Evolutionary conservation across 2,888 invertebrate genomes (phyloP).

Genomic region (Ypsolopha sequella): DNA sequence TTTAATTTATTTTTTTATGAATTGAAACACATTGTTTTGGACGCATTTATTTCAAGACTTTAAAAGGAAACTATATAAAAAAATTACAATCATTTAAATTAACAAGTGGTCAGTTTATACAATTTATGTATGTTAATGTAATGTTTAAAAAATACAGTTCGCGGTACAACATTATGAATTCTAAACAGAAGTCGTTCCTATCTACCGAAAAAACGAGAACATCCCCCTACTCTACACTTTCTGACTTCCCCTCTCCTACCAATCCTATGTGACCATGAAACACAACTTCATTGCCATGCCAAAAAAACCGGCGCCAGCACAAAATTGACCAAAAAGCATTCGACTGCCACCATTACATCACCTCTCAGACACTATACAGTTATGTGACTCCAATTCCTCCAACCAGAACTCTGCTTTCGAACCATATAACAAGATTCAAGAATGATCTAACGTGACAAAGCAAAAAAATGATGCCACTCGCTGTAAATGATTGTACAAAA

Average conservation of each 20-base stretch:
- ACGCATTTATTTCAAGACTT: too few relatives aligned
- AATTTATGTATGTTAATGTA: too few relatives aligned
- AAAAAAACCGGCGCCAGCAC: slow-evolving; percentile 12
- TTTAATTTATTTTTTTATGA: too few relatives aligned
- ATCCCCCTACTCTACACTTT: too few relatives aligned
- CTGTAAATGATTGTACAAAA: slow-evolving; percentile 65
- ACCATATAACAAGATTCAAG: slow-evolving; percentile 47
- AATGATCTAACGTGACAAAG: slow-evolving; percentile 69
- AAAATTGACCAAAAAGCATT: slow-evolving; percentile 10
- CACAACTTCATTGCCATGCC: slow-evolving; percentile 9
- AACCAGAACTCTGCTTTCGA: slow-evolving; percentile 59
- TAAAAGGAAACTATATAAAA: too few relatives aligned
- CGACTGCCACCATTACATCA: slow-evolving; percentile 51
- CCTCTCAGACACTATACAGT: slow-evolving; percentile 47
- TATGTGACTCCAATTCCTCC: slow-evolving; percentile 51
- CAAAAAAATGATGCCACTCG: slow-evolving; percentile 66
- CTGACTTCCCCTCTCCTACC: neutral
- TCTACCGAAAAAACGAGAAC: too few relatives aligned
- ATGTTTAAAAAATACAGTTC: too few relatives aligned
- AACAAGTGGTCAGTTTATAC: too few relatives aligned
- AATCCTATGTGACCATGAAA: slow-evolving; percentile 4
- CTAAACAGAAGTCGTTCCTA: too few relatives aligned
- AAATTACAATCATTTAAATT: too few relatives aligned
- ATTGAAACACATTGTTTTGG: too few relatives aligned
- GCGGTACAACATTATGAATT: too few relatives aligned